Percentiles rank a stretch among this genome's conserved stretches.
phyloP scores from a whole-genome alignment of 92 coral and sea anemone genomes.

The Parazoanthus atlanticus region DNA sequence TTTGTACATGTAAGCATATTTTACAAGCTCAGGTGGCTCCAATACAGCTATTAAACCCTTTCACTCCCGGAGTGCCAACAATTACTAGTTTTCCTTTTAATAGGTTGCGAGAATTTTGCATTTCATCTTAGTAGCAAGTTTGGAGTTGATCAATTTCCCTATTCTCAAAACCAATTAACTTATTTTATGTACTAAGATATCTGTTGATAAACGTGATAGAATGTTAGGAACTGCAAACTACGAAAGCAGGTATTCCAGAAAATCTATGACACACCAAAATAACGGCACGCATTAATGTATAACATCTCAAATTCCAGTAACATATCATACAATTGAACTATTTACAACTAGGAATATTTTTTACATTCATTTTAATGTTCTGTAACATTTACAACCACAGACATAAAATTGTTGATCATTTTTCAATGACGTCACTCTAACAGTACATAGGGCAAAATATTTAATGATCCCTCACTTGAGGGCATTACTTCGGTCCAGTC shows the following conservation, averaged over 20 bases:
- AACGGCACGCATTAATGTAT: neutral
- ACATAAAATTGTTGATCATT: constrained; percentile 17
- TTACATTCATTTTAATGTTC: constrained; percentile 11
- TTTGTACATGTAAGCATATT: neutral
- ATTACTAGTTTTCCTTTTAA: neutral
- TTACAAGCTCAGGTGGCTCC: neutral
- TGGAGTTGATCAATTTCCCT: neutral
- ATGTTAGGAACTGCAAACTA: neutral
- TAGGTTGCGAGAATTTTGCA: neutral
- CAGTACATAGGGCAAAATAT: constrained; percentile 88
- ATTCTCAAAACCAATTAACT: neutral
- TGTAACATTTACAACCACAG: constrained; percentile 15
- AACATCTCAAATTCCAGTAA: neutral
- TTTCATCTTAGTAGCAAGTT: no score
- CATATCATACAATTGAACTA: neutral
- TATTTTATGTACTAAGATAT: neutral
- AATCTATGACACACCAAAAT: constrained; percentile 7
- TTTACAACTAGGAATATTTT: constrained; percentile 23
- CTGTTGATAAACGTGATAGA: neutral
- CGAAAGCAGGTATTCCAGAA: neutral
- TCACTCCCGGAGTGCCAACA: neutral
- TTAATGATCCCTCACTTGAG: constrained; percentile 69
- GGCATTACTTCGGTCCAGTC: constrained; percentile 92
- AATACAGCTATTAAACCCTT: neutral
- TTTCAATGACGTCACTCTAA: constrained; percentile 73